Evolutionary conservation across 2,888 invertebrate genomes (phyloP).

Genomic region (Globia sparganii): DNA sequence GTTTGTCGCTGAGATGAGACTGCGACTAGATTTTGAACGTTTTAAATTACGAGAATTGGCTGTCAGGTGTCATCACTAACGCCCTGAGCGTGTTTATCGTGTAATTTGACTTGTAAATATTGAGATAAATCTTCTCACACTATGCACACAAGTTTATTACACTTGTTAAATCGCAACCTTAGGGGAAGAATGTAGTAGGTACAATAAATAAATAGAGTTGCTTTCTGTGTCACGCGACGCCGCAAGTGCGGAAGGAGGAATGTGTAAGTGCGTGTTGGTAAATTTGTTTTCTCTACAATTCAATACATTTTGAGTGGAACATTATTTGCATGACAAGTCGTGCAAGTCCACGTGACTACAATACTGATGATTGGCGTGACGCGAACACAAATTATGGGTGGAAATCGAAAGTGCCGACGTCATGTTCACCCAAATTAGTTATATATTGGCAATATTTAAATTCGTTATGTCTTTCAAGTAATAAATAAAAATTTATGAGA

Average conservation of each 20-base stretch:
- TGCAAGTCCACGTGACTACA: conserved; percentile 74
- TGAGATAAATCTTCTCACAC: conserved; percentile 4
- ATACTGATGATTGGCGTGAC: conserved; percentile 72
- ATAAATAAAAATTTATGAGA: conserved; percentile 37
- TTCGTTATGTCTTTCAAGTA: conserved; percentile 30
- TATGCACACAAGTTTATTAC: neutral
- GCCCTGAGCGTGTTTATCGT: neutral
- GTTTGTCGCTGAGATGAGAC: no score
- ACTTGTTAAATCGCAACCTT: neutral
- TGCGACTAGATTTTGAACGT: no score
- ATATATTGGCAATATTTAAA: conserved; percentile 47
- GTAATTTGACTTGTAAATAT: conserved; percentile 17
- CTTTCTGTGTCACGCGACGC: conserved; percentile 61
- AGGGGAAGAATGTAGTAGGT: conserved; percentile 4
- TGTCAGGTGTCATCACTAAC: neutral
- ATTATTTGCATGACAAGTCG: conserved; percentile 72
- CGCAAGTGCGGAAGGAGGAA: conserved; percentile 48
- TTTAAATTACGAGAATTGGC: no score
- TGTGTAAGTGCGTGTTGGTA: conserved; percentile 60
- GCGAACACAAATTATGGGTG: conserved; percentile 69
- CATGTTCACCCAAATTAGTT: conserved; percentile 57
- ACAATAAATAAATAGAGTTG: conserved; percentile 46
- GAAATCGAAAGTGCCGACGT: conserved; percentile 74
- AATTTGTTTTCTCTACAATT: conserved; percentile 75
- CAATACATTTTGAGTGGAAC: conserved; percentile 66